Percentiles rank a stretch among this genome's conserved stretches.
Conservation (phyloP, 2,888 invertebrate species). For the Strigamia crassipes region DNA sequence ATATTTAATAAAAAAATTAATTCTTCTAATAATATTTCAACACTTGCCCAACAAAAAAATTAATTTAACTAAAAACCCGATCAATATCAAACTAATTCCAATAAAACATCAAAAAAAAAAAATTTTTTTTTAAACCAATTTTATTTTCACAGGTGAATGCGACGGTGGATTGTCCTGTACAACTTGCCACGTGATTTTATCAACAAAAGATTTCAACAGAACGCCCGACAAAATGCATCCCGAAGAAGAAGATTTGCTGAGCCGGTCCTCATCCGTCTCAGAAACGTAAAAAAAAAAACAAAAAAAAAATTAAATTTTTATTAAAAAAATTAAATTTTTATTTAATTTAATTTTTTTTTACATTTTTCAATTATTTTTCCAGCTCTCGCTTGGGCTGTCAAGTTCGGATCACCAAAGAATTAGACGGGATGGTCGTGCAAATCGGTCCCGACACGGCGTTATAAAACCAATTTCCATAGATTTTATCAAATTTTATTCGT, state of each 20-base stretch:
- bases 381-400: conserved; percentile 25
- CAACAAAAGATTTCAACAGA: background rate
- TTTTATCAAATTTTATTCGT: background rate
- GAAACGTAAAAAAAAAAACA: background rate
- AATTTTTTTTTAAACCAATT: no score
- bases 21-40: no score
- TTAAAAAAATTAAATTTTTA: no score
- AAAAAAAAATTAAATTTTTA: no score
- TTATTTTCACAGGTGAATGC: background rate
- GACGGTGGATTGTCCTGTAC: background rate
- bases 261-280: background rate
- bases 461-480: background rate
- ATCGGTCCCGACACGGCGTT: background rate
- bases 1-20: no score
- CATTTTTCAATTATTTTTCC: background rate
- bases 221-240: background rate
- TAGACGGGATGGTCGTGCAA: background rate
- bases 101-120: no score
- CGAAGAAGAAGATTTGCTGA: conserved; percentile 1
- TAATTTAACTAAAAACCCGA: no score
- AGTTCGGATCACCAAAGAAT: background rate
- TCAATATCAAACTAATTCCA: no score
- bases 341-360: no score
- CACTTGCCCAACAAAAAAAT: no score
- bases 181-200: background rate